These are phyloP conservation scores for Cariama cristata DNA, from an alignment of 2,113 vertebrate species.

Conservation along the genomic window DNA sequence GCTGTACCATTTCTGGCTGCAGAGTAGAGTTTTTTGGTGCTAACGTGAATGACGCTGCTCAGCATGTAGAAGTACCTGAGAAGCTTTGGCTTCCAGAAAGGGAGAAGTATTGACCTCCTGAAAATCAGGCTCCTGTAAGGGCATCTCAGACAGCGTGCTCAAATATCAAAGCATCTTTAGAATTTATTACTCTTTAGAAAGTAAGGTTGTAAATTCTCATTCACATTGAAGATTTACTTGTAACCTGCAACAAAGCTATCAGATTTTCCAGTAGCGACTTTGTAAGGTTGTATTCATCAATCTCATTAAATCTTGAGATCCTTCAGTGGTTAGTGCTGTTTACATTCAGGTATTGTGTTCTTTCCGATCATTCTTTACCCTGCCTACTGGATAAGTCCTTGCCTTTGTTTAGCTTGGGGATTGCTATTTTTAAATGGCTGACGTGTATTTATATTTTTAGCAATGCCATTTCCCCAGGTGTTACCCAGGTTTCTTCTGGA, in stretches of 20 bases:
- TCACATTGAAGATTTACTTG: background rate
- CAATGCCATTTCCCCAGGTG: background rate
- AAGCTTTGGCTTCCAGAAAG: background rate
- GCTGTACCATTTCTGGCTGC: background rate
- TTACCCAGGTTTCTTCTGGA: background rate
- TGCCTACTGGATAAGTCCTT: background rate
- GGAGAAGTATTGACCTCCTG: background rate
- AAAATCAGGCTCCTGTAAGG: background rate
- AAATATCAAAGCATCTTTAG: constrained; percentile 40
- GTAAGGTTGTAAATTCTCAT: background rate
- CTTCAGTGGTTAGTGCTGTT: background rate
- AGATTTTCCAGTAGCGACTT: background rate
- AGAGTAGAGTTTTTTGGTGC: background rate
- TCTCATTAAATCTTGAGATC: background rate
- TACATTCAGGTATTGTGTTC: background rate
- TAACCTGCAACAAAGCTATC: background rate
- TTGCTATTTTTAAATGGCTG: background rate
- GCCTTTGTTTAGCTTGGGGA: background rate
- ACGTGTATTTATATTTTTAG: background rate
- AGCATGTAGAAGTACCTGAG: background rate
- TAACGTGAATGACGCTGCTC: background rate
- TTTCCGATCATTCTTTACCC: background rate
- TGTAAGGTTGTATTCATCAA: background rate
- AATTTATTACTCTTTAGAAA: constrained; percentile 27
- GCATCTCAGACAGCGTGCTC: background rate